Evolutionary conservation across 2,888 invertebrate genomes (phyloP).

Genomic region (Lepidocyrtinus sp.): DNA sequence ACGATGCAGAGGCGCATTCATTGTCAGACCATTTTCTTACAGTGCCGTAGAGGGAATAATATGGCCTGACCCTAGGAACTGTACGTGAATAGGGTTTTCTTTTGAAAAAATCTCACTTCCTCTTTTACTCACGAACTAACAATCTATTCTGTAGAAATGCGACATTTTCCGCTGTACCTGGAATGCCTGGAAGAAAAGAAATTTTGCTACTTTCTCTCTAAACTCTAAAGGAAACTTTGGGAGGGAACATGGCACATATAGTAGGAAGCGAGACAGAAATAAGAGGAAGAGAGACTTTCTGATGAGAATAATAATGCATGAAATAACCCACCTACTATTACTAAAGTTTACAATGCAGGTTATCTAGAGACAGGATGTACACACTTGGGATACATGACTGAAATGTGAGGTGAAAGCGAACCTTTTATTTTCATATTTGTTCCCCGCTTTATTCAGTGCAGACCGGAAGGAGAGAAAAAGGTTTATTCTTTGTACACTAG

Average conservation of each 20-base stretch:
- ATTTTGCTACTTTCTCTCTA: neutral
- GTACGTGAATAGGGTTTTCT: neutral
- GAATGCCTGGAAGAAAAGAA: neutral
- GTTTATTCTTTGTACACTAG: too few species aligned
- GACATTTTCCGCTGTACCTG: neutral
- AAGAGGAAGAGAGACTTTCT: neutral
- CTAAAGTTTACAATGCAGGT: neutral
- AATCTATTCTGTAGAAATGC: neutral
- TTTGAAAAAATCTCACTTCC: neutral
- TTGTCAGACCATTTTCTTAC: neutral
- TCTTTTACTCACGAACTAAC: neutral
- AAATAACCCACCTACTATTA: neutral
- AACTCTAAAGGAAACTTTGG: too few species aligned
- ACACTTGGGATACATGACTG: neutral
- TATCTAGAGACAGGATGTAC: neutral
- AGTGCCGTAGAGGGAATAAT: neutral
- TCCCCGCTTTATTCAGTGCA: neutral
- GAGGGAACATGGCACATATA: too few species aligned
- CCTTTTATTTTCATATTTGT: neutral
- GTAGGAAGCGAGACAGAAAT: neutral
- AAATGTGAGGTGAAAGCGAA: neutral
- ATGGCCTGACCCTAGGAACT: neutral
- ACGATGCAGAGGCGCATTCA: neutral
- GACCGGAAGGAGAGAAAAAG: too few species aligned
- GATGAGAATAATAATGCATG: neutral